A percentile compares a stretch with the other conserved stretches of the same genome.
Evolutionary conservation across 2,113 vertebrate genomes (phyloP).

Genomic region (Rattus rattus): DNA sequence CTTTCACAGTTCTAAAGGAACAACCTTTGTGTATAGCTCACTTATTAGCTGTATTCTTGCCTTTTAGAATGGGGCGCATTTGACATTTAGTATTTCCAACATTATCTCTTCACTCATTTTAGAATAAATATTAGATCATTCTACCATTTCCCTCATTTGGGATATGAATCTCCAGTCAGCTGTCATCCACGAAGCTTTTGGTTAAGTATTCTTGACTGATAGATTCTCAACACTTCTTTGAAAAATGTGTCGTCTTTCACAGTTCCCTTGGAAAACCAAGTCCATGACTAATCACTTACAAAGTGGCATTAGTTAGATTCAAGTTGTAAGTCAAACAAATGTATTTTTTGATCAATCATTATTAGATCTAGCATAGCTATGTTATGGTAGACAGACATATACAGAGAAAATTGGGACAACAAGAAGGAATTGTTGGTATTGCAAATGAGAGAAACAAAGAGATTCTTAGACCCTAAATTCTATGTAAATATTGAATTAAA

Average conservation of each 20-base stretch:
- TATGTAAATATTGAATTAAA: constrained; percentile 49
- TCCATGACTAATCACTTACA: background rate
- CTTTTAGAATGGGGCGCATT: background rate
- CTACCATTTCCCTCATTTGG: background rate
- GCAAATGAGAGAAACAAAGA: background rate
- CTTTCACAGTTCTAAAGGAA: background rate
- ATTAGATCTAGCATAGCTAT: background rate
- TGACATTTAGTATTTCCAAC: background rate
- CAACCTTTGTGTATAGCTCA: background rate
- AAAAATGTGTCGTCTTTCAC: background rate
- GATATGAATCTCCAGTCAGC: background rate
- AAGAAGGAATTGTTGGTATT: background rate
- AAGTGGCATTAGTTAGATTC: constrained; percentile 10
- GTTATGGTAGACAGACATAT: background rate
- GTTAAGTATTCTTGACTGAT: background rate
- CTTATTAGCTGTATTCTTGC: background rate
- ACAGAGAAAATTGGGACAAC: background rate
- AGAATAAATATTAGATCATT: background rate
- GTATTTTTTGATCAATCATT: constrained; percentile 2
- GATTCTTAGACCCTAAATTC: background rate
- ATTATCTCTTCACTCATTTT: background rate
- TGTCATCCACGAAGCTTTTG: background rate
- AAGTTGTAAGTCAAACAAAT: constrained; percentile 34
- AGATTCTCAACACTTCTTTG: constrained; percentile 1
- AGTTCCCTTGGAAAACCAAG: background rate